A percentile compares a stretch with the other conserved stretches of the same genome.
Evolutionary conservation across 2,113 vertebrate species (phyloP).

Genomic region (Tupaia tana): DNA sequence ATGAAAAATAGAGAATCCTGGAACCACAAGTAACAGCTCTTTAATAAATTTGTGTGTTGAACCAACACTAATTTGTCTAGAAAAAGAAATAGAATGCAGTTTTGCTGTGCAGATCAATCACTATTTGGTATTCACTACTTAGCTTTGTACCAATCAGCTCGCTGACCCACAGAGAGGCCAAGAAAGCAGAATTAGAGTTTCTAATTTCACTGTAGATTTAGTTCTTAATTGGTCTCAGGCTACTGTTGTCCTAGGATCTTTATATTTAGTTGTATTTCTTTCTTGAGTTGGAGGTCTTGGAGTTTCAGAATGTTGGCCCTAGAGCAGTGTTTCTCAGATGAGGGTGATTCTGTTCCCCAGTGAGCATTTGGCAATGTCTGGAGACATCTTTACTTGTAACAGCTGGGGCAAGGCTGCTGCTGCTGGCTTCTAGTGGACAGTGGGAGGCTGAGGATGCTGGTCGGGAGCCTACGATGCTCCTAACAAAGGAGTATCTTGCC

Average conservation of each 20-base stretch:
- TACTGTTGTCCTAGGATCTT: background rate
- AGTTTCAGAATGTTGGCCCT: background rate
- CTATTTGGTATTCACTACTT: background rate
- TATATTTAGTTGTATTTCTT: background rate
- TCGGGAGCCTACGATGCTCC: background rate
- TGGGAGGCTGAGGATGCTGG: background rate
- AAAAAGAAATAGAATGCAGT: constrained; percentile 15
- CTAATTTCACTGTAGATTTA: background rate
- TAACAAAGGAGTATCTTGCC: too few species aligned
- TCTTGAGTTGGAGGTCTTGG: background rate
- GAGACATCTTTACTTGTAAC: background rate
- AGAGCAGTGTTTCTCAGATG: background rate
- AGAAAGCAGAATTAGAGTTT: background rate
- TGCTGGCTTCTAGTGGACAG: background rate
- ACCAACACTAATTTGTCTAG: background rate
- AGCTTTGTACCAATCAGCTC: background rate
- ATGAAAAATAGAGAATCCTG: background rate
- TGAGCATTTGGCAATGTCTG: background rate
- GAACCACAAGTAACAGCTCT: background rate
- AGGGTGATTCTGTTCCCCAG: background rate
- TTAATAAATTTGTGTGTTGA: background rate
- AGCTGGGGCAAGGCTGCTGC: background rate
- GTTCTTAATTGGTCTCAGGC: background rate
- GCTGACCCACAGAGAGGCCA: background rate
- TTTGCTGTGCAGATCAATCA: background rate